Conservation (phyloP, 2,113 vertebrate species). For the Tinamus guttatus region DNA sequence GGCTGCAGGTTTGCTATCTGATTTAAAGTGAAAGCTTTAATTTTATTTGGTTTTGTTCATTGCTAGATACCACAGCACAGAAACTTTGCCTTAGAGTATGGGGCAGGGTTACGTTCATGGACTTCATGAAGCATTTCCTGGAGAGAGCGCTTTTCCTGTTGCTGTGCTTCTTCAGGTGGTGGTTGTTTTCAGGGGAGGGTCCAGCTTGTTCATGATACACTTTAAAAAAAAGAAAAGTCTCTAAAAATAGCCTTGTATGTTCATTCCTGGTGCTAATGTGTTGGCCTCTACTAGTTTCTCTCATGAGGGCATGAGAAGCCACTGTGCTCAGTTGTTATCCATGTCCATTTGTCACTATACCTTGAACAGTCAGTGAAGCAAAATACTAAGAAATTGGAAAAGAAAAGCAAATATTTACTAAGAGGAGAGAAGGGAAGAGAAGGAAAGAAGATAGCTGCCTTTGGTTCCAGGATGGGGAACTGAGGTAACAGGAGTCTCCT, state of each 20-base stretch:
- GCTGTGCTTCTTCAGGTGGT: not conserved
- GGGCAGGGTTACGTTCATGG: not conserved
- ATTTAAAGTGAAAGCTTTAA: not conserved
- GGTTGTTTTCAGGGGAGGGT: not conserved
- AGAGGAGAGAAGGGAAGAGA: not conserved
- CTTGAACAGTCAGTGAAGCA: not conserved
- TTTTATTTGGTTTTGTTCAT: not conserved
- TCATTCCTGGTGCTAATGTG: not conserved
- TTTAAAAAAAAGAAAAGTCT: not conserved
- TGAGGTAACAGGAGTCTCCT: not conserved
- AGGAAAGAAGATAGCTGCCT: not conserved
- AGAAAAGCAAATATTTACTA: not conserved
- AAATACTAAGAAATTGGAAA: not conserved
- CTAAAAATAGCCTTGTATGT: not conserved
- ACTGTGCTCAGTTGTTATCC: not conserved
- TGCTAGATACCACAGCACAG: not conserved
- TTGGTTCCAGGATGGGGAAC: not conserved
- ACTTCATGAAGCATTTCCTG: not conserved
- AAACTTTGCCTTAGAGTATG: not conserved
- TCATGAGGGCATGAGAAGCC: not conserved
- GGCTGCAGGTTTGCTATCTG: not conserved
- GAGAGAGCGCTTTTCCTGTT: not conserved
- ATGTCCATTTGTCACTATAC: not conserved
- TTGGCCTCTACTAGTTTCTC: not conserved
- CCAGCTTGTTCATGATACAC: rapidly evolving